Conservation (phyloP, 2,797 vertebrate species). For the Catharus ustulatus region DNA sequence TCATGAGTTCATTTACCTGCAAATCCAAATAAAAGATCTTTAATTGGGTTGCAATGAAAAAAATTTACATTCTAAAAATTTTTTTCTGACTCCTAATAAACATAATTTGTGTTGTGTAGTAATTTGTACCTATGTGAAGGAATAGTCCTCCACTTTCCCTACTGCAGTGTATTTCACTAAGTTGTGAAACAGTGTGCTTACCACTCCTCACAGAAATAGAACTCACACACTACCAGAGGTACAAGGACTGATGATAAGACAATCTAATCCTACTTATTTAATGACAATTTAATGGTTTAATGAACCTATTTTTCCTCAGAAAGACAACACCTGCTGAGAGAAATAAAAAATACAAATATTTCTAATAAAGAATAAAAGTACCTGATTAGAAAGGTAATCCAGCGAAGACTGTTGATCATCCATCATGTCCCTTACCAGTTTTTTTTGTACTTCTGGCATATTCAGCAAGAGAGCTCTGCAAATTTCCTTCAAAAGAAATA, state of each 20-base stretch:
- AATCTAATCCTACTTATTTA: background rate
- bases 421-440: constrained; percentile 89
- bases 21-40: constrained; percentile 29
- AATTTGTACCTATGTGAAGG: background rate
- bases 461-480: constrained; percentile 87
- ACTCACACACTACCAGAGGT: background rate
- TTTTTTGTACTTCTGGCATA: constrained; percentile 90
- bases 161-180: background rate
- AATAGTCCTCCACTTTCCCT: background rate
- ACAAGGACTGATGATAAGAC: background rate
- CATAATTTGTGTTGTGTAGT: background rate
- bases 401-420: constrained; percentile 89
- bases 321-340: background rate
- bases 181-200: background rate
- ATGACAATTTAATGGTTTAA: background rate
- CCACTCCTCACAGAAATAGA: background rate
- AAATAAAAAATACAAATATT: background rate
- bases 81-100: background rate
- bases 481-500: constrained; percentile 81
- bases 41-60: background rate
- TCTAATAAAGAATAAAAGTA: constrained; percentile 39
- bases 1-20: constrained; percentile 88
- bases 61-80: background rate
- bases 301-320: background rate
- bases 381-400: constrained; percentile 89